Conservation (phyloP, 2,113 vertebrate species). For the Vanacampus margaritifer region DNA sequence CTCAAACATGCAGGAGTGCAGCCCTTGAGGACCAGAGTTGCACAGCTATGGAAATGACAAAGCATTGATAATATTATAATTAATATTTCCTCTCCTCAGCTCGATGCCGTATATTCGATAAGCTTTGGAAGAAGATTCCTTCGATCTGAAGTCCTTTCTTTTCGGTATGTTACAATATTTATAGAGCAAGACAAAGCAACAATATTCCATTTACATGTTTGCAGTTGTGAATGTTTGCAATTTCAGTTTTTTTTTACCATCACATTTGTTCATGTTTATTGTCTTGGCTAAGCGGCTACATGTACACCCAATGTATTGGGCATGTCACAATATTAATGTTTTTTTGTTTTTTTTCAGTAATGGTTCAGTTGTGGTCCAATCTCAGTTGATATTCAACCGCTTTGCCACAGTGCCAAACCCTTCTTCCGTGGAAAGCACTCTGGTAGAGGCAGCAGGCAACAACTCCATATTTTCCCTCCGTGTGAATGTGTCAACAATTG, state of each 20-base stretch:
- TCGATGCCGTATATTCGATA: neutral
- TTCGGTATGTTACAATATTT: neutral
- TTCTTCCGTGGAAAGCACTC: neutral
- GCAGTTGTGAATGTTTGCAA: neutral
- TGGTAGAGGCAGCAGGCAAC: neutral
- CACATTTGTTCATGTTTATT: no score
- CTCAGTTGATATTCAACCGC: slow-evolving; percentile 12
- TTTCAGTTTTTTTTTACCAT: no score
- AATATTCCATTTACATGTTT: no score
- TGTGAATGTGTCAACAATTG: slow-evolving; percentile 18
- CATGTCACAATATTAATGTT: neutral
- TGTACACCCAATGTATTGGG: neutral
- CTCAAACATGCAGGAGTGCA: no score
- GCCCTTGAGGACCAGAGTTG: no score
- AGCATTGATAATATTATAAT: no score
- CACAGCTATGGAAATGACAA: no score
- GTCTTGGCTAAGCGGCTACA: no score
- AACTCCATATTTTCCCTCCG: slow-evolving; percentile 1
- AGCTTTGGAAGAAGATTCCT: neutral
- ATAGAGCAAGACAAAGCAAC: no score
- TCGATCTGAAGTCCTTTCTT: neutral
- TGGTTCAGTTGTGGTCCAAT: slow-evolving; percentile 23
- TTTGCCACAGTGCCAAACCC: neutral
- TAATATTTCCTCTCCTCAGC: no score
- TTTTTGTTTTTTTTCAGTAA: neutral